A percentile compares a stretch with the other conserved stretches of the same genome.
Evolutionary conservation across 1,140 invertebrate genomes (phyloP).

Genomic region (Paraescarpia echinospica): DNA sequence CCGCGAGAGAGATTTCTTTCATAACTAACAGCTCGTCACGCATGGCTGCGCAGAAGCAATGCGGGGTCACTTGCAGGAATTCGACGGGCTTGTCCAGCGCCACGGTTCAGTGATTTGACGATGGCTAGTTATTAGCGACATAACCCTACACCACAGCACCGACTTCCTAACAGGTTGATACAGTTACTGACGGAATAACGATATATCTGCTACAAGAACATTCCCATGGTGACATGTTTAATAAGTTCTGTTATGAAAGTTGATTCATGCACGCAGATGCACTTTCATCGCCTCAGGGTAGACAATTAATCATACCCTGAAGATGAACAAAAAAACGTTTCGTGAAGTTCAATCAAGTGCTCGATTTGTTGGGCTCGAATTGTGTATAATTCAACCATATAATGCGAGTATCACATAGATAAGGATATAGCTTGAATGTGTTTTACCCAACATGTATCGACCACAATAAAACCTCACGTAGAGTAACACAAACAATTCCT

Average conservation of each 20-base stretch:
- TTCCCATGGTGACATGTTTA: neutral
- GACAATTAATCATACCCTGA: neutral
- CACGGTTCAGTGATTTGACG: neutral
- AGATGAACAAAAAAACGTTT: neutral
- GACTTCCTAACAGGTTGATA: too few relatives aligned
- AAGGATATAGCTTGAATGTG: neutral
- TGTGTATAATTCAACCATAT: too few relatives aligned
- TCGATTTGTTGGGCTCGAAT: neutral
- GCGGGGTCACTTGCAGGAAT: neutral
- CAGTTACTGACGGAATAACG: neutral
- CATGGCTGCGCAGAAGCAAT: neutral
- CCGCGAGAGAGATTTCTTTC: neutral
- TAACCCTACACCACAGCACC: neutral
- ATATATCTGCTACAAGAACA: neutral
- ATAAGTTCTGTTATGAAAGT: neutral
- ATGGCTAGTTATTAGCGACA: neutral
- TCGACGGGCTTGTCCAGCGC: neutral
- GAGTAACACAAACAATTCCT: neutral
- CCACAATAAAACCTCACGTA: neutral
- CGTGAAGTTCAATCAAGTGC: neutral
- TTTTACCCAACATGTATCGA: neutral
- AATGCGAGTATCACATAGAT: neutral
- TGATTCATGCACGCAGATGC: neutral
- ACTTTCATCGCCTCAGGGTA: neutral
- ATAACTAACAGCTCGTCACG: neutral